Percentiles rank a stretch among this genome's conserved stretches.
Conservation (phyloP, 2,888 invertebrate species). For the Drosophila basisetae region DNA sequence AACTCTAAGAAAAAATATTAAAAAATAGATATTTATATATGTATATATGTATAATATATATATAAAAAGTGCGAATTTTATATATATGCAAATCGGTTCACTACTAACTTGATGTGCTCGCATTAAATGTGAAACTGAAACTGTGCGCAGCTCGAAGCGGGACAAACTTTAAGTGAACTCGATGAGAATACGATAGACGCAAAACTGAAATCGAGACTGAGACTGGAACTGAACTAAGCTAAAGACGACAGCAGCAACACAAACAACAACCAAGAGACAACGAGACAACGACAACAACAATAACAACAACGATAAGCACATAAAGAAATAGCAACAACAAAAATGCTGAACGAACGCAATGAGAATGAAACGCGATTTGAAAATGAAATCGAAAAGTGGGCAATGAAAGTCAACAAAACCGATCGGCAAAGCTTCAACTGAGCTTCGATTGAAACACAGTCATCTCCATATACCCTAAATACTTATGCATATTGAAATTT, state of each 20-base stretch:
- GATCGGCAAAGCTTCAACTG: slow-evolving; percentile 7
- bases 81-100: slow-evolving; percentile 33
- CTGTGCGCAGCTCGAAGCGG: slow-evolving; percentile 62
- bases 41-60: slow-evolving; percentile 3
- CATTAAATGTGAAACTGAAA: slow-evolving; percentile 70
- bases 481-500: neutral
- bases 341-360: slow-evolving; percentile 39
- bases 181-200: slow-evolving; percentile 54
- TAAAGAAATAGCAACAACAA: slow-evolving; percentile 7
- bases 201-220: slow-evolving; percentile 22
- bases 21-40: neutral
- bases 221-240: slow-evolving; percentile 30
- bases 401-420: slow-evolving; percentile 30
- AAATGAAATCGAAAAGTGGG: slow-evolving; percentile 47
- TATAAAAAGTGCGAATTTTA: neutral
- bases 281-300: slow-evolving; percentile 5
- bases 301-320: slow-evolving; percentile 7
- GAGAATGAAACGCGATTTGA: slow-evolving; percentile 60
- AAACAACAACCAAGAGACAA: slow-evolving; percentile 4
- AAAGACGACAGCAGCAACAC: slow-evolving; percentile 10
- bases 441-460: slow-evolving; percentile 14
- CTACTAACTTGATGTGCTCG: slow-evolving; percentile 69
- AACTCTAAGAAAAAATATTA: slow-evolving; percentile 5
- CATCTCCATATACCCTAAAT: slow-evolving; percentile 6
- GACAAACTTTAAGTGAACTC: slow-evolving; percentile 70